Evolutionary conservation across 2,888 invertebrate genomes (phyloP), one percentile per base, ranked within the genome.

Genomic region (Drosophila affinis): DNA sequence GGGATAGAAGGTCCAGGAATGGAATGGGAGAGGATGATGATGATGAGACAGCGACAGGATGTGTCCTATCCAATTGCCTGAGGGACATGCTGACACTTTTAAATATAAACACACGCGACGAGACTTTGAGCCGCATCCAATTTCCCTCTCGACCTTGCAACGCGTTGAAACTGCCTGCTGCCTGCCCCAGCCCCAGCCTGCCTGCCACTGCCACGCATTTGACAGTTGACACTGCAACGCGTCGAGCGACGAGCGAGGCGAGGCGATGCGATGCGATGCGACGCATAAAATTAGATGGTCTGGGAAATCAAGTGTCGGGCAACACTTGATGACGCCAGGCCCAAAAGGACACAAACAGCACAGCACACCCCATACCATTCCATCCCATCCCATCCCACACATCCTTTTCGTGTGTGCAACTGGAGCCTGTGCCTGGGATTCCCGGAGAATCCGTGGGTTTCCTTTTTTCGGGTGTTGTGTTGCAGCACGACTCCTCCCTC

Each of bases 221-320:
- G 85, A 81, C 79, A 85, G 82, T 85, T 87, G 82, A 78, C 87
- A 81, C 86, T 81, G 77, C 73, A 63, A 79, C 70, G 77, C 73
- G 61, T 77, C 70, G 70, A 39, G 39, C 39, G 14, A 39, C 12
- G 27, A 27, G 27, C 27, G 24, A 24, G 24, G 24, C 24, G 24
- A 24, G 5, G 34, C 34, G 14, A 14, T 2, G 14, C 34, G 14
- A 14, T 2, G 14, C 34, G 34, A 34, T 5, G 68, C 76, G 68
- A 71, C 65, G 87, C 85, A 82, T 85, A 79, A 85, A 85, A 85
- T 87, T 85, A 79, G 78, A 75, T 72, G 72, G 76, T 75, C 72
- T 72, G 62, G 53, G 76, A 78, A 82, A 85, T 85, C 85, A 85
- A 85, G 86, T 81, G 87, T 60, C 72, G 65, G 87, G 71, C 62